Conservation (phyloP, 1,140 invertebrate species). For the Himalopsyche phryganea region DNA sequence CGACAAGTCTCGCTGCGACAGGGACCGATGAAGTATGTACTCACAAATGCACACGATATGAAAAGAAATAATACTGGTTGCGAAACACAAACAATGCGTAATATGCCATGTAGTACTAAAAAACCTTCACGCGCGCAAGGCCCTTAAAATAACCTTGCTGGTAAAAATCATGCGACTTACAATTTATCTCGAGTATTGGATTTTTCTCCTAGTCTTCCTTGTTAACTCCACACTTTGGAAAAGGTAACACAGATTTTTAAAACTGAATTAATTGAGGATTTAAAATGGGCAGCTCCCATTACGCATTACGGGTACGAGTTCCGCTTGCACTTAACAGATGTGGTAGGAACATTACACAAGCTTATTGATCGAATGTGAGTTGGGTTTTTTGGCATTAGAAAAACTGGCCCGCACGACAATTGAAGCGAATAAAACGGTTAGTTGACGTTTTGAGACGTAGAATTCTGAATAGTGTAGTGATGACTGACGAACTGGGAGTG, state of each 20-base stretch:
- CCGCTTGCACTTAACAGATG: not conserved
- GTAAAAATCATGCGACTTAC: not conserved
- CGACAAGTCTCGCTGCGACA: not conserved
- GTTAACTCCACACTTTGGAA: not conserved
- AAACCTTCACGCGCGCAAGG: slow-evolving; percentile 6
- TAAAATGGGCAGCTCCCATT: not conserved
- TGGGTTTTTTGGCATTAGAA: not conserved
- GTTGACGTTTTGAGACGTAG: not conserved
- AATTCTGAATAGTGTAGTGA: not conserved
- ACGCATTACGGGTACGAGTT: not conserved
- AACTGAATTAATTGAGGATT: not conserved
- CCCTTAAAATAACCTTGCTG: slow-evolving; percentile 17
- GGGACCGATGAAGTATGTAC: not conserved
- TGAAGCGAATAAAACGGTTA: not conserved
- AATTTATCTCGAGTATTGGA: not conserved
- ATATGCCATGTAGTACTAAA: not conserved
- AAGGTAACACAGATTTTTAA: not conserved
- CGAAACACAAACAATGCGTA: slow-evolving; percentile 14
- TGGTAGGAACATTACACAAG: not conserved
- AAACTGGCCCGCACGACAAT: not conserved
- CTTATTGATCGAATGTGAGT: slow-evolving; percentile 10
- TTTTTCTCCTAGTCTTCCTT: not conserved
- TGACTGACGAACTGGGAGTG: slow-evolving; percentile 12
- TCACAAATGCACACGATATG: not conserved
- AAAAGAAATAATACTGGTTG: not conserved